Conservation (phyloP, 2,888 invertebrate genomes). For the Hipparchia semele region DNA sequence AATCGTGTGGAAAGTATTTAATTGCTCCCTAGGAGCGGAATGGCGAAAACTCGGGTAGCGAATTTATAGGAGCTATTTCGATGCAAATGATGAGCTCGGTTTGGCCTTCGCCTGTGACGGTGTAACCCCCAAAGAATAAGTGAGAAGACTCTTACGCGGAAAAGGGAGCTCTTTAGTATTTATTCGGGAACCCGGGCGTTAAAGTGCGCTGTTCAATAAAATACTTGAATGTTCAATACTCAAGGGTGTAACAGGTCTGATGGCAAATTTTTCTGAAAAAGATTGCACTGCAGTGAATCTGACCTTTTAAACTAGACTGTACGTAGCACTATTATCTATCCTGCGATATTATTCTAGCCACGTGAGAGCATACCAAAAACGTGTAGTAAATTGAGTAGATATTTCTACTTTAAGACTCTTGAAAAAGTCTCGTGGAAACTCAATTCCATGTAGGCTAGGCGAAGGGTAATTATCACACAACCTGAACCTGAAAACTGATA, state of each 20-base stretch:
- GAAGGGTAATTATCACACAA: too few species aligned
- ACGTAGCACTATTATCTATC: background rate
- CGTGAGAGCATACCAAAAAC: background rate
- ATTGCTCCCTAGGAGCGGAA: slow-evolving; percentile 80
- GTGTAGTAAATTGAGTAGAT: background rate
- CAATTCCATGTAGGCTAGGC: too few species aligned
- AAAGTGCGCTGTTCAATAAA: slow-evolving; percentile 48
- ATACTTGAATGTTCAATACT: slow-evolving; percentile 46
- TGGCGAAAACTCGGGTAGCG: slow-evolving; percentile 80
- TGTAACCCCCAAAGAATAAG: slow-evolving; percentile 78
- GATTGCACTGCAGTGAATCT: slow-evolving; percentile 6
- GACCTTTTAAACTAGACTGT: background rate
- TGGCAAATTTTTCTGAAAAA: slow-evolving; percentile 22
- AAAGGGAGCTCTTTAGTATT: slow-evolving; percentile 71
- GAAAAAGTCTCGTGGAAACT: too few species aligned
- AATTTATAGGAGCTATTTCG: slow-evolving; percentile 82
- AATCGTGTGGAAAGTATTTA: slow-evolving; percentile 74
- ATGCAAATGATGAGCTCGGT: slow-evolving; percentile 80
- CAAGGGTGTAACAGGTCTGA: slow-evolving; percentile 42
- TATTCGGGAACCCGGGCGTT: slow-evolving; percentile 61
- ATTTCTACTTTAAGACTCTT: background rate
- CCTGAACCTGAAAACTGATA: too few species aligned
- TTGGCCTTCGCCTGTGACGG: slow-evolving; percentile 67
- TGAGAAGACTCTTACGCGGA: slow-evolving; percentile 75
- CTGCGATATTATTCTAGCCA: background rate